A percentile compares a stretch with the other conserved stretches of the same genome.
These are phyloP conservation scores for Paedocypris micromegethes DNA, from an alignment of 2,797 vertebrate genomes.

Conservation along the genomic window DNA sequence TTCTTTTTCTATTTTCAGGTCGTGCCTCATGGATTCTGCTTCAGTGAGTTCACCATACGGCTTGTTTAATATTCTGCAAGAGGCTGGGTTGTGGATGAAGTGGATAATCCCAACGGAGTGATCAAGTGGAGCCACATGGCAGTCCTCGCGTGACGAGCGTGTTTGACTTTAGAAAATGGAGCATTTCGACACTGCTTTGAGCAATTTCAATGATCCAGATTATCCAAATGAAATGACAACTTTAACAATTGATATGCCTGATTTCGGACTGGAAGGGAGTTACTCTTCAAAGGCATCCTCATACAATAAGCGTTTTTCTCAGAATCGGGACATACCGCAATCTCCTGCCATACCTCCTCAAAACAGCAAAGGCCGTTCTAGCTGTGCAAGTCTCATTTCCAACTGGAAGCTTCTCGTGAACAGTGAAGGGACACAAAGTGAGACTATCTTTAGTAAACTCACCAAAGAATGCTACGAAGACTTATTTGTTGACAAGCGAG, in stretches of 20 bases:
- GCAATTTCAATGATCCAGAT: constrained; percentile 69
- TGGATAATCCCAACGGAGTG: constrained; percentile 16
- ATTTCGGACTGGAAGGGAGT: constrained; percentile 46
- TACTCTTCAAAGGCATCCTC: constrained; percentile 38
- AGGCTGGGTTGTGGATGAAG: constrained; percentile 14
- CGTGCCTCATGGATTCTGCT: neutral
- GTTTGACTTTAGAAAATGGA: constrained; percentile 81
- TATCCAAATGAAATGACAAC: constrained; percentile 68
- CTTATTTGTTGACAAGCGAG: constrained; percentile 73
- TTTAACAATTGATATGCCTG: constrained; percentile 60
- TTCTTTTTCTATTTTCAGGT: constrained; percentile 36
- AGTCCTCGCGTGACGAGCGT: constrained; percentile 68
- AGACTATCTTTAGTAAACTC: constrained; percentile 78
- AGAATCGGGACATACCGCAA: constrained; percentile 49
- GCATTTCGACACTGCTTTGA: constrained; percentile 64
- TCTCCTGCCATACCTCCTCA: constrained; percentile 55
- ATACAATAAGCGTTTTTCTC: constrained; percentile 28
- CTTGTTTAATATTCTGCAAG: neutral
- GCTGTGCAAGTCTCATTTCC: constrained; percentile 78
- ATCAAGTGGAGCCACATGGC: constrained; percentile 53
- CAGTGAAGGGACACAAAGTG: constrained; percentile 76
- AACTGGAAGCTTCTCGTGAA: constrained; percentile 78
- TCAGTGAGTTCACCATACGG: constrained; percentile 8
- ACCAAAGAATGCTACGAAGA: constrained; percentile 77
- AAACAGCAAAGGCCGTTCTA: constrained; percentile 61